phyloP scores from a whole-genome alignment of 2,888 invertebrate species.

The Anticlea derivata region DNA sequence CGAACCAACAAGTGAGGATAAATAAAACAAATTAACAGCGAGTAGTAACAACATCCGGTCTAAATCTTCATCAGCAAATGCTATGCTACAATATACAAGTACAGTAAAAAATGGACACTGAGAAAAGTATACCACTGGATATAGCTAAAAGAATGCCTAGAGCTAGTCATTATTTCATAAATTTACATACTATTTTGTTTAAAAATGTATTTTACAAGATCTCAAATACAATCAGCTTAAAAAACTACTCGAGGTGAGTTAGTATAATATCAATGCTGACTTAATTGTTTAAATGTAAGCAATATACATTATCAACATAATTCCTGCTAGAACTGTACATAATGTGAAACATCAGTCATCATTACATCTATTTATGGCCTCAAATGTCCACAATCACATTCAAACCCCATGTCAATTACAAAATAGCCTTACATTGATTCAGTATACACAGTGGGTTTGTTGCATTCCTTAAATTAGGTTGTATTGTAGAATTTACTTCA shows the following conservation, averaged over 20 bases:
- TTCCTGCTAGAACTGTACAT: conserved; percentile 32
- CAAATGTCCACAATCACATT: conserved; percentile 61
- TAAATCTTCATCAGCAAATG: conserved; percentile 42
- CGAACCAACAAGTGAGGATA: conserved; percentile 41
- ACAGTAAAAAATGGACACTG: conserved; percentile 63
- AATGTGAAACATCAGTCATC: conserved; percentile 61
- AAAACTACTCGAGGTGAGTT: conserved; percentile 17
- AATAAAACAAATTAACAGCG: conserved; percentile 50
- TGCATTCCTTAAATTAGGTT: conserved; percentile 64
- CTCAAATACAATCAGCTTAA: conserved; percentile 22
- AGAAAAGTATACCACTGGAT: conserved; percentile 52
- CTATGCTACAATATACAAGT: conserved; percentile 53
- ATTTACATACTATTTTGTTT: conserved; percentile 30
- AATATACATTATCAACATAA: conserved; percentile 22
- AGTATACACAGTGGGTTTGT: conserved; percentile 62
- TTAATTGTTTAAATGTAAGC: conserved; percentile 16
- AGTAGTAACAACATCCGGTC: conserved; percentile 43
- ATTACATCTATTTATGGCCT: conserved; percentile 46
- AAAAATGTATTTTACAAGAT: conserved; percentile 58
- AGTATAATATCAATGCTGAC: conserved; percentile 16
- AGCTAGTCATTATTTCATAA: conserved; percentile 55
- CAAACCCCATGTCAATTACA: conserved; percentile 53
- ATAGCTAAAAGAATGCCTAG: conserved; percentile 72
- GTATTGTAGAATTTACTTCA: conserved; percentile 70
- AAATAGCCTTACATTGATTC: conserved; percentile 59